These are phyloP conservation scores for Lasioglossum malachurum DNA, from an alignment of 2,888 invertebrate species.

Conservation along the genomic window DNA sequence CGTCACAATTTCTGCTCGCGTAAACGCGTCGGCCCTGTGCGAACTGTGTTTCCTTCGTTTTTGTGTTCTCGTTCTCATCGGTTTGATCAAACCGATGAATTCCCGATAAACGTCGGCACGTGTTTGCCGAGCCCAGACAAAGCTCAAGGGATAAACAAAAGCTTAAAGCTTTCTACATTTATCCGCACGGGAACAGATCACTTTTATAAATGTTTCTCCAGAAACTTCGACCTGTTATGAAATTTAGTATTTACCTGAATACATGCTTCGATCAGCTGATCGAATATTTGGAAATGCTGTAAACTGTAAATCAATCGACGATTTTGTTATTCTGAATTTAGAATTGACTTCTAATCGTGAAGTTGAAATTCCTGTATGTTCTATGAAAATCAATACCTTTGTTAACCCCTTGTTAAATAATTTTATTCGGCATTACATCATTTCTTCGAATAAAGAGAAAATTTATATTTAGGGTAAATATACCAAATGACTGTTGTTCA, in stretches of 20 bases:
- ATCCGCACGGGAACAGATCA: neutral
- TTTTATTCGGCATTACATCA: neutral
- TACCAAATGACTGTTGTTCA: no score
- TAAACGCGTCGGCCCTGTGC: constrained; percentile 14
- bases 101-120: neutral
- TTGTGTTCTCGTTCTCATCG: neutral
- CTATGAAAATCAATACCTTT: no score
- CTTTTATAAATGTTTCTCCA: neutral
- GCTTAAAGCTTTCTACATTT: neutral
- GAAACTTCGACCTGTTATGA: neutral
- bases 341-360: no score
- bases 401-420: neutral
- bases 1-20: neutral
- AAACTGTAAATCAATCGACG: neutral
- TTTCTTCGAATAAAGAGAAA: neutral
- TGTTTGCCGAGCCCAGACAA: neutral
- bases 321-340: neutral
- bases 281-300: neutral
- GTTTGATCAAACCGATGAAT: constrained; percentile 26
- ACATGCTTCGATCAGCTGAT: neutral
- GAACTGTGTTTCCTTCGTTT: neutral
- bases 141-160: neutral
- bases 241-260: neutral
- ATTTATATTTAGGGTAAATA: neutral
- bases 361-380: no score